Base-by-base conservation (phyloP, 1,140 invertebrate species). In the Papilio xuthus region DNA sequence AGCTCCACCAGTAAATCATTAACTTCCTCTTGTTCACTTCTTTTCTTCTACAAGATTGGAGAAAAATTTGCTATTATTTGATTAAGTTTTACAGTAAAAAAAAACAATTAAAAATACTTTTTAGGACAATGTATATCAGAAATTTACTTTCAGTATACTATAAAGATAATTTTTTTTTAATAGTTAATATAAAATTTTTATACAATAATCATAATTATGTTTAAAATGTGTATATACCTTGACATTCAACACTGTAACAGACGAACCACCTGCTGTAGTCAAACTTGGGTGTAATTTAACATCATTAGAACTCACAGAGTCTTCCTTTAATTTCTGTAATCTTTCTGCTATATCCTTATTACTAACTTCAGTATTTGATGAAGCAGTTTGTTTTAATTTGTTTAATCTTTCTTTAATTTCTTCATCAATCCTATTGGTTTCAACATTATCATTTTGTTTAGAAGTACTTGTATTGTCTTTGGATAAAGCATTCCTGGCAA, bases 1-100 rank as follows among this genome's bases (percentile, higher is more conserved):
- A 95, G 96, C 80, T 96, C 94, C 70, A 94, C 94, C 18, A 96
- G 79, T 20, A 96, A 85, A 83, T 96, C 95, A 85, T 96, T 94
- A 26, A 93, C 94, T 91, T 96, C 96, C 82, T 96, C 95, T 81
- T 96, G 94, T 82, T 96, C 95, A 77, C 93, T 95, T 86, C 94
- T 93, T 78, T 53, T 53, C 50, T 53, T 47, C 15, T 47, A 18
- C 15, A 47, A 47, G 15, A 15, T 18, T 18, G 15, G 18, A 18
- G 44, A 15, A 47, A 47, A 47, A 47, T 47, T 18, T 6, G 4
- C 32, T 37, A 37, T 7, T 37, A 37, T 37, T 37, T 7, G 4
- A 37, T 37, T 37, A 37, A 37, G 2, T 32, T 32, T 32, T 4
- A 1, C 32, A 37, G 32, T 7, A 37, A 37, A 37, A 37, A 4